Percentiles rank a stretch among this genome's conserved stretches.
These are phyloP conservation scores for Zoanthus gigantus DNA, from an alignment of 92 coral and sea anemone genomes.

Conservation along the genomic window DNA sequence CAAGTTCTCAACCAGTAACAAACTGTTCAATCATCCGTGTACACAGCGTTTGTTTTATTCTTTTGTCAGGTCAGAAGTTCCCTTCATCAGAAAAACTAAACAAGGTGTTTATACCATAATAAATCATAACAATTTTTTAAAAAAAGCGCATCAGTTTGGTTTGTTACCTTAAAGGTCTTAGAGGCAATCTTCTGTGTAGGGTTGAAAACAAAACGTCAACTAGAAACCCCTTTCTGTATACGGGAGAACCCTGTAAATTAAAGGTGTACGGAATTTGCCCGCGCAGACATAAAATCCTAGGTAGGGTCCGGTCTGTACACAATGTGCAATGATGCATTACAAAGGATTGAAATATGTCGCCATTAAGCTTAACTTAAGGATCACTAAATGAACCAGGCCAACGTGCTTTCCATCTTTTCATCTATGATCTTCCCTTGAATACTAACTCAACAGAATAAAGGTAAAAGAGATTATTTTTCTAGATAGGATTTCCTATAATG, in stretches of 20 bases:
- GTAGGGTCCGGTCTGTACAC: no score
- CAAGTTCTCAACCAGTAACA: background rate
- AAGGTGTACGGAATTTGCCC: no score
- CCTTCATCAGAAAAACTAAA: no score
- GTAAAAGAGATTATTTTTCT: background rate
- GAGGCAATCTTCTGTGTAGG: no score
- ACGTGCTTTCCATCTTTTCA: background rate
- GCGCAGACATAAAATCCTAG: no score
- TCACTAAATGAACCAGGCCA: background rate
- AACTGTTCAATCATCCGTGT: conserved; percentile 7
- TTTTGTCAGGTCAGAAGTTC: background rate
- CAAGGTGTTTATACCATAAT: no score
- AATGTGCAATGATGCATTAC: conserved; percentile 31
- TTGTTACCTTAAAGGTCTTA: no score
- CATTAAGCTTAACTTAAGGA: background rate
- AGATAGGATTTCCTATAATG: background rate
- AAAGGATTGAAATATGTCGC: conserved; percentile 33
- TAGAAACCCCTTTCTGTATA: no score
- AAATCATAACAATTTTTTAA: no score
- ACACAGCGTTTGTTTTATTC: conserved; percentile 6
- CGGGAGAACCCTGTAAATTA: no score
- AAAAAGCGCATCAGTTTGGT: no score
- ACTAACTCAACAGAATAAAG: background rate
- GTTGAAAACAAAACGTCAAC: no score
- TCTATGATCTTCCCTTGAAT: background rate